Base-by-base conservation (phyloP, 2,888 invertebrate genomes). In the Muscina levida region DNA sequence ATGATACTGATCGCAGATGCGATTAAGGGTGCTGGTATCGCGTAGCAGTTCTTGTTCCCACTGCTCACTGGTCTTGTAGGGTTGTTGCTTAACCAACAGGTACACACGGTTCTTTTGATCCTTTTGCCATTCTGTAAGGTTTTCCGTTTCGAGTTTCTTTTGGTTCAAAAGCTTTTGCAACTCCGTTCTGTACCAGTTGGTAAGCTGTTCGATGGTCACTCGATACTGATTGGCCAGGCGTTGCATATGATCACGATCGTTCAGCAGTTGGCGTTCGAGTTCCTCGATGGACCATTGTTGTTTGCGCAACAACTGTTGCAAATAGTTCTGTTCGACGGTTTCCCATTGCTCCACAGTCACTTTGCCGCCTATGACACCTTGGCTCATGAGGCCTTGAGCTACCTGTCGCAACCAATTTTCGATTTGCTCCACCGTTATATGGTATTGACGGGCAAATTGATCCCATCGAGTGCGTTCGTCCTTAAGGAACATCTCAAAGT, bases 241-340 rank as follows among this genome's bases (percentile, higher is more conserved):
- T 37, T 85, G 84, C 26, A 88, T 57, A 71, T 85, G 87, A 10
- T 79, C 81, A 1, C 82, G 84, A 72, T 89, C 88, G 11, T 86
- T 84, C 0, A 82, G 67, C 62, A 90, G 76, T 31, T 85, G 85
- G 1, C 87, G 72, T 68, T 87, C 85, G 8, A 90, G 77, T 72
- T 90, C 90, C 44, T 89, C 89, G 4, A 88, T 84, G 37, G 88
- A 88, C 88, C 88, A 89, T 31, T 85, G 85, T 15, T 85, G 85
- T 3, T 85, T 85, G 6, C 85, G 85, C 5, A 90, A 85, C 42
- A 89, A 74, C 42, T 87, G 84, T 22, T 88, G 85, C 10, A 89
- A 85, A 57, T 88, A 77, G 0, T 83, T 72, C 11, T 87, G 83
- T 72, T 90, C 89, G 26, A 83, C 76, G 6, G 72, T 71, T 59